Base-by-base conservation (phyloP, 2,113 vertebrate genomes). In the Bambusicola thoracicus region DNA sequence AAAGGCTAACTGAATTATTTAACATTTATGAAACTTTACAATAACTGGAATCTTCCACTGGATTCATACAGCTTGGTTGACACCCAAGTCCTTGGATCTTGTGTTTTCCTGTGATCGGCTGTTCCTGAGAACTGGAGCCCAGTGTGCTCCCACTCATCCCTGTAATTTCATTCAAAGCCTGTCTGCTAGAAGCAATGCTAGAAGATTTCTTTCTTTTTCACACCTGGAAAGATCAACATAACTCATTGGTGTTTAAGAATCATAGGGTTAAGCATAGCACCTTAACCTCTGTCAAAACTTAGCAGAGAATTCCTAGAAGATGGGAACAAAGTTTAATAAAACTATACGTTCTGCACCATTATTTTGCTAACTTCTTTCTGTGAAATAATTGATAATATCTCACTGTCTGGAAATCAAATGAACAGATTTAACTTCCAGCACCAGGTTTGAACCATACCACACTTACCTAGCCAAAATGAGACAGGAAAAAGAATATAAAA, bases 401-500 rank as follows among this genome's bases (percentile, higher is more conserved):
- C 2, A n/a, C 36, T 53, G 8, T 82, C 81, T 91, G 16, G 62
- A 66, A 89, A 59, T 20, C 8, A 87, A 51, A 41, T 59, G 10
- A 63, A 20, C 8, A 29, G 38, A 29, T 79, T 38, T 61, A 68
- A 72, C 32, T 67, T 3, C 63, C 59, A 69, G 17, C 10, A 62
- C 10, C 10, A 36, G 15, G n/a, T 43, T 27, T 84, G 4, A 5
- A 78, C 56, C 16, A 70, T 78, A 48, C 8, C 10, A 34, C 7
- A 24, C 10, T 72, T 55, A 68, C 0, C 0, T 12, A 61, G 29
- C 43, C 62, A 34, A 85, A 91, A 43, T 40, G 19, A 82, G 49
- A 9, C 0, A 1, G 10, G 11, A 7, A 2, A 6, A 25, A 29
- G 11, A 9, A 16, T 6, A 41, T 16, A 29, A 16, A 40, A 10